A percentile compares a stretch with the other conserved stretches of the same genome.
phyloP scores from a whole-genome alignment of 2,888 invertebrate genomes.

The Ceramica pisi region DNA sequence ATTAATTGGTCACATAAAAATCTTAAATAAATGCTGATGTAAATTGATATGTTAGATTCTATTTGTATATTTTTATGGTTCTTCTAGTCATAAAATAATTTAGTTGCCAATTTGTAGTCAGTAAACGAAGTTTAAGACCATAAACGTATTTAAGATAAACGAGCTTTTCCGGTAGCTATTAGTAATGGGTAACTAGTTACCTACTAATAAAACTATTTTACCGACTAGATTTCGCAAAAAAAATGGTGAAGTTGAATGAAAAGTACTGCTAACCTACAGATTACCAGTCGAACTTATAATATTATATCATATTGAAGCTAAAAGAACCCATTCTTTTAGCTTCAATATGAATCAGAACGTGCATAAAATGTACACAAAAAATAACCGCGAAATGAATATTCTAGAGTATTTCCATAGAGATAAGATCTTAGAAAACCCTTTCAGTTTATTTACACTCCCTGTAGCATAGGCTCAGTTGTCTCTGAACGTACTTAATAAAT shows the following conservation, averaged over 20 bases:
- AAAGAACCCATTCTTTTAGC: neutral
- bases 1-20: constrained; percentile 28
- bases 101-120: constrained; percentile 46
- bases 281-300: neutral
- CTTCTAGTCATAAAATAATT: constrained; percentile 49
- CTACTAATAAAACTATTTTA: constrained; percentile 39
- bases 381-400: too few species aligned
- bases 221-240: constrained; percentile 25
- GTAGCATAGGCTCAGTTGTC: too few species aligned
- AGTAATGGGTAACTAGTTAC: constrained; percentile 29
- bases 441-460: too few species aligned
- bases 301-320: too few species aligned
- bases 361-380: neutral
- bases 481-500: too few species aligned
- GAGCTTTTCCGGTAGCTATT: constrained; percentile 43
- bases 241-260: constrained; percentile 1
- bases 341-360: too few species aligned
- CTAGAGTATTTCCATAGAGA: too few species aligned
- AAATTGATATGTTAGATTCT: constrained; percentile 12
- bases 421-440: too few species aligned
- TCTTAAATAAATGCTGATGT: neutral
- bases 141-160: constrained; percentile 50
- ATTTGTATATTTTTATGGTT: constrained; percentile 38
- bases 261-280: neutral
- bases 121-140: constrained; percentile 28